Conservation (phyloP, 2,888 invertebrate species). For the Agrilus cyanescens region DNA sequence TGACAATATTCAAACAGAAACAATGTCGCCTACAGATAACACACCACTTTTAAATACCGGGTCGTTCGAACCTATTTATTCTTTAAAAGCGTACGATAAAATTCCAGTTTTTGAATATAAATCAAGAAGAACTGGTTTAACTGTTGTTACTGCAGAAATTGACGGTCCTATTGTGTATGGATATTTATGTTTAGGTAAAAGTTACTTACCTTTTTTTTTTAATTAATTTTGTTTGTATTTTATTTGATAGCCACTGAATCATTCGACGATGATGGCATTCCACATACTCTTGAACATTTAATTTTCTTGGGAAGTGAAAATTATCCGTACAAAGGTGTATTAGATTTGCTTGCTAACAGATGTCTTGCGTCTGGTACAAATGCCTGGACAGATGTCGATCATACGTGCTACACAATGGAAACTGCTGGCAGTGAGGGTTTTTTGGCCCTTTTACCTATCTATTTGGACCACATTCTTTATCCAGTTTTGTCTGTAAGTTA, state of each 20-base stretch:
- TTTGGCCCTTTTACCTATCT: slow-evolving; percentile 77
- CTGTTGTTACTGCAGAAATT: slow-evolving; percentile 72
- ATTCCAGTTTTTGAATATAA: slow-evolving; percentile 72
- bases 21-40: slow-evolving; percentile 30
- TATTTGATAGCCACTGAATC: slow-evolving; percentile 69
- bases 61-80: slow-evolving; percentile 45
- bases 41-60: slow-evolving; percentile 32
- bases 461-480: slow-evolving; percentile 78
- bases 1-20: too few species aligned
- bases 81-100: slow-evolving; percentile 55
- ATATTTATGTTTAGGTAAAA: slow-evolving; percentile 72
- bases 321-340: slow-evolving; percentile 80
- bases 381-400: slow-evolving; percentile 79
- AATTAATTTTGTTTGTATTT: slow-evolving; percentile 1
- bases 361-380: slow-evolving; percentile 87
- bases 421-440: slow-evolving; percentile 84
- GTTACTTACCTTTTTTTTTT: neutral
- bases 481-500: slow-evolving; percentile 59
- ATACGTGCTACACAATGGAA: slow-evolving; percentile 81
- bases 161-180: slow-evolving; percentile 87
- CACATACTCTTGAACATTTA: slow-evolving; percentile 86
- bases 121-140: slow-evolving; percentile 67
- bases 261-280: slow-evolving; percentile 82
- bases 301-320: slow-evolving; percentile 83
- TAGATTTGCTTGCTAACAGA: slow-evolving; percentile 80